These are phyloP conservation scores for Vulpes lagopus DNA, from an alignment of 2,113 vertebrate genomes.

Conservation along the genomic window DNA sequence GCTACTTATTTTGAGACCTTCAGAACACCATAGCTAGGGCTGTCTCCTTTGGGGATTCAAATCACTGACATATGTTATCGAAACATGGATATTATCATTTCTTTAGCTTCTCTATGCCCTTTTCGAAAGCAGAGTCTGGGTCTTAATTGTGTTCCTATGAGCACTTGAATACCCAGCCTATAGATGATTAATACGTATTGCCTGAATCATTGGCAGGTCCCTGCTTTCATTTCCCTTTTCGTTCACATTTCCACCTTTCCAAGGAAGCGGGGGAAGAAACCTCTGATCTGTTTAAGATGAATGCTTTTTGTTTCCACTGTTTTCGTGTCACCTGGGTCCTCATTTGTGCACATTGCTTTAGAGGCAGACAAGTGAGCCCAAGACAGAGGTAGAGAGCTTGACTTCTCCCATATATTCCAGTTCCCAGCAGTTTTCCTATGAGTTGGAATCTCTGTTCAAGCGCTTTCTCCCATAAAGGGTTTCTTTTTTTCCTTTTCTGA, in stretches of 20 bases:
- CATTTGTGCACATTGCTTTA: background rate
- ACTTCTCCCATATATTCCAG: background rate
- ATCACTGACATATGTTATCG: background rate
- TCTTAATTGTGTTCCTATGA: background rate
- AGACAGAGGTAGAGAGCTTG: background rate
- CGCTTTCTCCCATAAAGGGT: background rate
- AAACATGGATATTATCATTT: background rate
- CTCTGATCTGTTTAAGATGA: background rate
- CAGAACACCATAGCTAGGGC: background rate
- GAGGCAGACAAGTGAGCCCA: background rate
- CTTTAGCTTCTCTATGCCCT: background rate
- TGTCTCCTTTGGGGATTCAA: background rate
- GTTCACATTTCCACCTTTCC: background rate
- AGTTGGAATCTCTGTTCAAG: background rate
- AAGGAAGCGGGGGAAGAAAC: background rate
- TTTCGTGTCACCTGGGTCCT: background rate
- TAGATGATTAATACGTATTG: background rate
- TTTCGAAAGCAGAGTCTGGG: background rate
- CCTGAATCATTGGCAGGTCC: background rate
- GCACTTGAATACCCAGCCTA: background rate
- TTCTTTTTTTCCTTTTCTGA: background rate
- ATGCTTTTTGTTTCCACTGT: background rate
- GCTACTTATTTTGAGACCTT: background rate
- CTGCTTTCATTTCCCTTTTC: background rate
- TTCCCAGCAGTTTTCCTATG: background rate